Conservation (phyloP, 2,113 vertebrate species). For the Columbina picui region DNA sequence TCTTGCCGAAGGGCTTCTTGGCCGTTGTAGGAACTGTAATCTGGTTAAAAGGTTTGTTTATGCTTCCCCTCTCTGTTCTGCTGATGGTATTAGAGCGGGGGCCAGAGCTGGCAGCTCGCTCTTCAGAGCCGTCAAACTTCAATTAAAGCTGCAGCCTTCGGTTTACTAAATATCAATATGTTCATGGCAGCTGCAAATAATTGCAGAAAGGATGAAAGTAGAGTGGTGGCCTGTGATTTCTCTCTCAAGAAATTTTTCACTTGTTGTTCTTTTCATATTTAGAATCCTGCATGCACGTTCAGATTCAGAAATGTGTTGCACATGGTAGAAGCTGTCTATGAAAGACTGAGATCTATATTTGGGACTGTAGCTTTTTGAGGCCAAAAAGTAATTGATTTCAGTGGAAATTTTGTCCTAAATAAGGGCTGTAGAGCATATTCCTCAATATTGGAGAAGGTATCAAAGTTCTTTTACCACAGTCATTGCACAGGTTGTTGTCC, state of each 20-base stretch:
- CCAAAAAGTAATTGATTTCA: background rate
- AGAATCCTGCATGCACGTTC: background rate
- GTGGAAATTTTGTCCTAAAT: background rate
- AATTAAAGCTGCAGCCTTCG: slow-evolving; percentile 65
- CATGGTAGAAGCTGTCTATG: background rate
- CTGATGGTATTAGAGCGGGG: slow-evolving; percentile 64
- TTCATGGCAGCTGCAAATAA: slow-evolving; percentile 29
- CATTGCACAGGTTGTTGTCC: background rate
- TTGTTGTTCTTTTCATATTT: background rate
- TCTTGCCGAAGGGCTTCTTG: slow-evolving; percentile 58
- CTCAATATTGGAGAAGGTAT: background rate
- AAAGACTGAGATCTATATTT: background rate
- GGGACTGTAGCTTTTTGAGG: background rate
- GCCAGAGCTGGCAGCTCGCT: slow-evolving; percentile 72
- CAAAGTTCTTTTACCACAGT: background rate
- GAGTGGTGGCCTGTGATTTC: background rate
- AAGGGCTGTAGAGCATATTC: background rate
- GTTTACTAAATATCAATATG: background rate
- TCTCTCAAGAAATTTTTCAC: background rate
- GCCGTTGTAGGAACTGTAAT: slow-evolving; percentile 66
- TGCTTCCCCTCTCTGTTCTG: slow-evolving; percentile 72
- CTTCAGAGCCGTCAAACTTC: slow-evolving; percentile 71
- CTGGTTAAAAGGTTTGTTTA: slow-evolving; percentile 74
- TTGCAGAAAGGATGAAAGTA: background rate
- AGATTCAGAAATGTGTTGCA: background rate